Evolutionary conservation across 1,140 invertebrate species (phyloP).

Genomic region (Doryteuthis pealeii): DNA sequence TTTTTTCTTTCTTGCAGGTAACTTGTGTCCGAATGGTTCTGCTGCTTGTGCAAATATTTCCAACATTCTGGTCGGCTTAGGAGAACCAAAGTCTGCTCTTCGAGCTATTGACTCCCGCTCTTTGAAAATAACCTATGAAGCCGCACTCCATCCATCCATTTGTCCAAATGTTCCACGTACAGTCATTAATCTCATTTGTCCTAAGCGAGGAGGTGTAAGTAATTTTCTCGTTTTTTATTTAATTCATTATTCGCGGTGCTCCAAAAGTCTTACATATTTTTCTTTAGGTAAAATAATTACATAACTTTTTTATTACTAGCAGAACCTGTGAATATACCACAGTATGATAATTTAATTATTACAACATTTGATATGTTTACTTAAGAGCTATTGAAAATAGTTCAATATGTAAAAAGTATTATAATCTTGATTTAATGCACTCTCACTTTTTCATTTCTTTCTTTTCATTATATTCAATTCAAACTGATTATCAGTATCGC

Average conservation of each 20-base stretch:
- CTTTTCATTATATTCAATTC: too few relatives aligned
- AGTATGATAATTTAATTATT: too few relatives aligned
- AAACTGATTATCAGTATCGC: too few relatives aligned
- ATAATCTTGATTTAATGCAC: too few relatives aligned
- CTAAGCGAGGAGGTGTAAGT: conserved; percentile 46
- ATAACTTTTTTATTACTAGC: too few relatives aligned
- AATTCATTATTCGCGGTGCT: background rate
- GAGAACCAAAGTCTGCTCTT: conserved; percentile 26
- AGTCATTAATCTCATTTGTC: conserved; percentile 47
- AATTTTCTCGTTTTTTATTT: background rate
- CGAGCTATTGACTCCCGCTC: conserved; percentile 27
- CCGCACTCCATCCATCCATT: conserved; percentile 24
- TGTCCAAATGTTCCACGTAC: conserved; percentile 42
- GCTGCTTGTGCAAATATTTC: conserved; percentile 33
- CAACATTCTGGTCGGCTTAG: conserved; percentile 23
- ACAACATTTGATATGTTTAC: too few relatives aligned
- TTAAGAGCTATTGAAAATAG: too few relatives aligned
- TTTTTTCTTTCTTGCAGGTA: too few relatives aligned
- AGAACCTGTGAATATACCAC: too few relatives aligned
- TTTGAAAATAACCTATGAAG: conserved; percentile 30
- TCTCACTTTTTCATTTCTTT: too few relatives aligned
- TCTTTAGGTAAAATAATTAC: too few relatives aligned
- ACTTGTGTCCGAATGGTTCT: conserved; percentile 32
- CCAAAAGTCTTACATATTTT: background rate
- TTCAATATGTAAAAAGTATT: too few relatives aligned